A percentile compares a stretch with the other conserved stretches of the same genome.
Conservation (phyloP, 2,797 vertebrate genomes). For the Ctenochaetus hawaiiensis region DNA sequence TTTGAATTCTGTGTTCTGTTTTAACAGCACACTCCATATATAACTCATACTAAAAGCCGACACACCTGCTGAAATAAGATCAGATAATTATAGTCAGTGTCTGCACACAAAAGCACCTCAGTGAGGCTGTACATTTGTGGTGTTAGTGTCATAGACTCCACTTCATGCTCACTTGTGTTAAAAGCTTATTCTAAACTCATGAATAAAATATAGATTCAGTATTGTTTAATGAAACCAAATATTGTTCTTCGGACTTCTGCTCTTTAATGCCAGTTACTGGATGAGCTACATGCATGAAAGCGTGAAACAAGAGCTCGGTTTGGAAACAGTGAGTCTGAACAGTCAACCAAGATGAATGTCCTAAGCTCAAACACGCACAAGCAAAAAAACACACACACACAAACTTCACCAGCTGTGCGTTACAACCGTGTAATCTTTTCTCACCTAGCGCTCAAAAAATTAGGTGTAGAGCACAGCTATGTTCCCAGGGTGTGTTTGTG, state of each 20-base stretch:
- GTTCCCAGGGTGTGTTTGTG: constrained; percentile 29
- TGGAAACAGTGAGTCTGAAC: constrained; percentile 24
- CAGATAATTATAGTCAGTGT: constrained; percentile 10
- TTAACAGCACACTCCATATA: constrained; percentile 3
- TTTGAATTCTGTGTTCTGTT: constrained; percentile 14
- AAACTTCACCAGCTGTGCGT: constrained; percentile 23
- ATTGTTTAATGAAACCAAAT: constrained; percentile 19
- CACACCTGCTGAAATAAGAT: neutral
- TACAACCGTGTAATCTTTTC: constrained; percentile 61
- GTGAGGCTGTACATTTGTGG: neutral
- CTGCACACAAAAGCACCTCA: constrained; percentile 11
- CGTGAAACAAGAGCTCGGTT: neutral
- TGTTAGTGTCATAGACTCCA: constrained; percentile 18
- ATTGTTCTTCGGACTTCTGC: constrained; percentile 29
- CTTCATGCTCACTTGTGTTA: constrained; percentile 8
- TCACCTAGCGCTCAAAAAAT: constrained; percentile 34
- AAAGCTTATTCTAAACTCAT: constrained; percentile 26
- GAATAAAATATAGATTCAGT: constrained; percentile 16
- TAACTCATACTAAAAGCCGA: neutral
- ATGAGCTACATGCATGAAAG: constrained; percentile 25
- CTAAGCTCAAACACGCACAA: neutral
- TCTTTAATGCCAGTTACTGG: constrained; percentile 19
- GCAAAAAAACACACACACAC: neutral
- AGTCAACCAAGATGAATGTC: constrained; percentile 9
- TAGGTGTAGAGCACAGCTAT: constrained; percentile 39